phyloP scores from a whole-genome alignment of 2,888 invertebrate genomes.

The Amphipoea lucens region DNA sequence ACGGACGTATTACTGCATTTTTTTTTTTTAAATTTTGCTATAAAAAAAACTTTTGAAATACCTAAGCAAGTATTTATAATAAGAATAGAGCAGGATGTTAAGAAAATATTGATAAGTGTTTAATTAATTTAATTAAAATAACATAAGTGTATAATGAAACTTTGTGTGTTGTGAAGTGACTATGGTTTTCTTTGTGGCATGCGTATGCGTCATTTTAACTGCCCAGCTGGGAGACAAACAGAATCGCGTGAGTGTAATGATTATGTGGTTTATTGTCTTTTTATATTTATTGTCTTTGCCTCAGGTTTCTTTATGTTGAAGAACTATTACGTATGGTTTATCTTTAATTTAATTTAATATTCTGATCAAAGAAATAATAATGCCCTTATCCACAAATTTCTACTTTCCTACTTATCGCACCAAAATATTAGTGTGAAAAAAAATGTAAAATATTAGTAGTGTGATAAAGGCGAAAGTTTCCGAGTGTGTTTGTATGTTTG shows the following conservation, averaged over 20 bases:
- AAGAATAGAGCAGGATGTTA: neutral
- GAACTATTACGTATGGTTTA: neutral
- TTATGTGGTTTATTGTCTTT: neutral
- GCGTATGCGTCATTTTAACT: constrained; percentile 66
- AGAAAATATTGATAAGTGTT: neutral
- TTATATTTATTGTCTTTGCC: neutral
- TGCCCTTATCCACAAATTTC: no score
- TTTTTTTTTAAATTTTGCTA: neutral
- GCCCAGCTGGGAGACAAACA: constrained; percentile 64
- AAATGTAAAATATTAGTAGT: no score
- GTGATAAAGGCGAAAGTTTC: no score
- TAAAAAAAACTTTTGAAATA: neutral
- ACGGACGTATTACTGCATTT: constrained; percentile 52
- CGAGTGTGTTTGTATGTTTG: no score
- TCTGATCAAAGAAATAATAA: no score
- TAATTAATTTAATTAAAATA: neutral
- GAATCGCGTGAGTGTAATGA: constrained; percentile 60
- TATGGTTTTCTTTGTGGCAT: constrained; percentile 67
- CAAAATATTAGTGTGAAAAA: no score
- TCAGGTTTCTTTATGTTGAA: constrained; percentile 15
- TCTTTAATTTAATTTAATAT: neutral
- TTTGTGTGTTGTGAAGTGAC: constrained; percentile 36
- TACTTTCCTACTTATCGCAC: no score
- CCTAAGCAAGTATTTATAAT: neutral
- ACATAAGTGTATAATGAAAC: constrained; percentile 2